A percentile compares a stretch with the other conserved stretches of the same genome.
phyloP scores from a whole-genome alignment of 2,797 vertebrate species.

The Sebastes nivosus region DNA sequence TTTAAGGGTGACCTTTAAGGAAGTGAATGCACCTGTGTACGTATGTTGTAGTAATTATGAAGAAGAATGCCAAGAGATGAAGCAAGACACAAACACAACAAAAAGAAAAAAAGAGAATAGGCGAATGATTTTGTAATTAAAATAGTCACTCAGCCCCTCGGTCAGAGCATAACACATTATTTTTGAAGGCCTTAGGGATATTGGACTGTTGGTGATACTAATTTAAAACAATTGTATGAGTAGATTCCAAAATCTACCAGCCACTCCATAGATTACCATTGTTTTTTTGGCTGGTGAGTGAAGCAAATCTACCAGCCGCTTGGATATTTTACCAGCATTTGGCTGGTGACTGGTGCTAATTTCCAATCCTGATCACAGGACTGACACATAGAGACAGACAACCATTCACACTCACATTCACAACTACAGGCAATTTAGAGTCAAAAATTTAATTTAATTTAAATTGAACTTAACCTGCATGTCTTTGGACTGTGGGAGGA shows the following conservation, averaged over 20 bases:
- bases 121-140: background rate
- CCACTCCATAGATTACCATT: no score
- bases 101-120: background rate
- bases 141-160: background rate
- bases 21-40: background rate
- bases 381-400: no score
- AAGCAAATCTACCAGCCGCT: no score
- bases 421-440: no score
- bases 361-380: no score
- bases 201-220: background rate
- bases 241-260: no score
- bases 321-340: no score
- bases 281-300: no score
- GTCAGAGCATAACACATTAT: background rate
- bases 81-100: background rate
- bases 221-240: background rate
- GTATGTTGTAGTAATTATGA: background rate
- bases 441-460: rapidly evolving
- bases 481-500: no score
- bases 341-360: no score
- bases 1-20: background rate
- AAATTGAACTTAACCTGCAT: no score
- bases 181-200: background rate
- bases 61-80: background rate
- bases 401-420: no score